Evolutionary conservation across 2,797 vertebrate species (phyloP), one percentile per base, ranked within the genome.

Genomic region (Prionace glauca): DNA sequence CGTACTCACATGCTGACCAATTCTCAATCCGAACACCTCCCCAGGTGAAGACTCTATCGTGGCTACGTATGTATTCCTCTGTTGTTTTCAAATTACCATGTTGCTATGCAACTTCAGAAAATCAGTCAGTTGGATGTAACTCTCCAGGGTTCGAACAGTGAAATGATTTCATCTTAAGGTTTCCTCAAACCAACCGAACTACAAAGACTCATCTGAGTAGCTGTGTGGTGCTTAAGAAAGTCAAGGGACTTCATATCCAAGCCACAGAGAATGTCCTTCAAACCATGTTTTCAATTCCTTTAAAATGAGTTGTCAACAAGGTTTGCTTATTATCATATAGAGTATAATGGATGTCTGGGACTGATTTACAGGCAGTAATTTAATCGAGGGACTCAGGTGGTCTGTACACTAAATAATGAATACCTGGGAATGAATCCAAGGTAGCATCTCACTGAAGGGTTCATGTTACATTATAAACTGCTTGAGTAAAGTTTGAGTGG

Each of bases 251-350:
- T n/a, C 24, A 95, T 14, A 60, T 45, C 26, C 32, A 74, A 74
- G 50, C 71, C 71, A 18, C 16, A 60, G 41, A 95, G 71, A 74
- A 56, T 77, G 72, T 3, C 71, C 69, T 77, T 26, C 71, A 77
- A 77, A 50, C 45, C 69, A 77, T 56, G 71, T 56, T 32, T 45
- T 41, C 62, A 50, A 95, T 77, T 50, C 32, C 45, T 95, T 77
- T 56, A 32, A 95, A 95, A 95, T 95, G 93, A 95, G 71, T 56
- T 95, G 93, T 60, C 71, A 74, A 95, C 93, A 95, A 95, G 24
- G 56, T 72, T 74, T 95, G 16, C 71, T 74, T 77, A 74, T 95
- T 29, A 74, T 45, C 45, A 12, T 22, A 50, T 36, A 36, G 32
- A n/a, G 62, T n/a, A 92, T 18, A 36, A 41, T 67, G 24, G n/a